Base-by-base conservation (phyloP, 2,888 invertebrate species). In the Tiliacea aurago region DNA sequence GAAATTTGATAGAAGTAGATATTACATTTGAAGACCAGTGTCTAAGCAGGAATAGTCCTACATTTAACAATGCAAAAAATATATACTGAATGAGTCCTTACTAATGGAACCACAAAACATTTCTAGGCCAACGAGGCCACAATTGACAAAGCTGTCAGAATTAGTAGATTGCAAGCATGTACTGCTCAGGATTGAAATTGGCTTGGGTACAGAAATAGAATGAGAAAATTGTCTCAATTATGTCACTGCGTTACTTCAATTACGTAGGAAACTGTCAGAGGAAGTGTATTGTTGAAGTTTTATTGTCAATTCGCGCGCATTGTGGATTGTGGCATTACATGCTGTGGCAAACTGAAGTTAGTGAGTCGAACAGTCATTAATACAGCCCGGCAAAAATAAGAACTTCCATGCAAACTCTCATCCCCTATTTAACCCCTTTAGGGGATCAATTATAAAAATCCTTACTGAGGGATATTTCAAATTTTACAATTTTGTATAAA, bases 211-310 rank as follows among this genome's bases (percentile, higher is more conserved):
- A 87, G 82, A 90, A 90, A 89, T 90, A 90, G 90, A 89, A 86
- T 84, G 84, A 87, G 84, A 86, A 88, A 82, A 89, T 90, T 87
- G 89, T 81, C 85, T 83, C 90, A 90, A 89, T 90, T 87, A 89
- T 87, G 86, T 83, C 84, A 83, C 84, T 82, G 77, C 80, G 61
- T 78, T 84, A 84, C 81, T 87, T 81, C 87, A 88, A 90, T 89
- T 90, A 87, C 80, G 76, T 81, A 81, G 79, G 78, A 84, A 85
- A 80, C 79, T 84, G 85, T 71, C 69, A 72, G 47, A 83, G 81
- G 78, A 84, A 75, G 81, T 76, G 66, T 74, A 62, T 76, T 76
- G 80, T 85, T 81, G 74, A 58, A 76, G 70, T 76, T 80, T 72
- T 76, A 78, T 74, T 71, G 71, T 73, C 1, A 20, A 11, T 15